These are phyloP conservation scores for Trididemnum clinides DNA, from an alignment of 23 tunicate species.

Conservation along the genomic window DNA sequence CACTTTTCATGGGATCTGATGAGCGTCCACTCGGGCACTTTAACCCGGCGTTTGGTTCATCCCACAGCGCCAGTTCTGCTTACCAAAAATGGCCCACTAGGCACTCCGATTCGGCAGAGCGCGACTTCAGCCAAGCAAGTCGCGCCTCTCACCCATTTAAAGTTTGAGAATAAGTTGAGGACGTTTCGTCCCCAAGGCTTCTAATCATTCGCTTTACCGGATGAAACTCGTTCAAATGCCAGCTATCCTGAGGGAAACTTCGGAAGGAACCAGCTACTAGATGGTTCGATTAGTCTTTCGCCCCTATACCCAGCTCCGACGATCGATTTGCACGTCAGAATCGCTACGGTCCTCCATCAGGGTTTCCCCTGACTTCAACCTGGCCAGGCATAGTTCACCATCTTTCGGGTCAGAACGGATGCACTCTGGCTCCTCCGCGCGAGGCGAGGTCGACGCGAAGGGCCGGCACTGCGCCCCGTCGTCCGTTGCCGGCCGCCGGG, in stretches of 20 bases:
- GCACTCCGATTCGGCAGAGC: background rate
- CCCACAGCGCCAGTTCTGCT: slow-evolving; percentile 21
- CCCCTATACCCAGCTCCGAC: slow-evolving; percentile 78
- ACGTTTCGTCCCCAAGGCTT: background rate
- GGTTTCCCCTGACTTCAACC: slow-evolving; percentile 82
- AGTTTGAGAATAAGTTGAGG: background rate
- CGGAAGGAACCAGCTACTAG: slow-evolving; percentile 12
- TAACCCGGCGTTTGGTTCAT: slow-evolving; percentile 48
- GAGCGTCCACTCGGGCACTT: slow-evolving; percentile 47
- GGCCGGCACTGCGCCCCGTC: no score
- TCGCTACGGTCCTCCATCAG: slow-evolving; percentile 88
- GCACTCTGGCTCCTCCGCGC: no score
- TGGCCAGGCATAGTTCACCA: slow-evolving; percentile 80
- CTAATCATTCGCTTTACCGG: background rate
- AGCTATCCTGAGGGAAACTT: slow-evolving; percentile 59
- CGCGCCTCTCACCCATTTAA: background rate
- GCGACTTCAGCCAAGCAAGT: background rate
- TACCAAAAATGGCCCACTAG: slow-evolving; percentile 5
- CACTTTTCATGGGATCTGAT: slow-evolving; percentile 46
- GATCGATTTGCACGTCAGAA: slow-evolving; percentile 89
- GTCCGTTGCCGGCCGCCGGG: no score
- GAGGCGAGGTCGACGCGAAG: no score
- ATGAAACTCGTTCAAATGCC: background rate
- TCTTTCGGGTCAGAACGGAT: slow-evolving; percentile 81
- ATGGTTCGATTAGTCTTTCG: slow-evolving; percentile 85